A percentile compares a stretch with the other conserved stretches of the same genome.
Evolutionary conservation across 1,140 invertebrate genomes (phyloP).

Genomic region (Meloidogyne floridensis): DNA sequence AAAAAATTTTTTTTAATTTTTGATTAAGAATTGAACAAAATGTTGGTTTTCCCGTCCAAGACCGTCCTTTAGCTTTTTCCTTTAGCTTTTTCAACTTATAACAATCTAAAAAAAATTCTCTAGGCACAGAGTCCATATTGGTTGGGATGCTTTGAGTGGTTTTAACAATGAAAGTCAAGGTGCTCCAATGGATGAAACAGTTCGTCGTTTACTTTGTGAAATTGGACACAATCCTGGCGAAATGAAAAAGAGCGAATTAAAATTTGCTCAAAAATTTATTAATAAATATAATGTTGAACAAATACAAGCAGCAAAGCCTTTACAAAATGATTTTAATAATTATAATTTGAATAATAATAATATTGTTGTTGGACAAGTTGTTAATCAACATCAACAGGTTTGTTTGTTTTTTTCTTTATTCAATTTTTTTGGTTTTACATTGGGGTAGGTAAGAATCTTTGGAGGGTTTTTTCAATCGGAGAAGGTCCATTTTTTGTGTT

Average conservation of each 20-base stretch:
- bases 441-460: too few relatives aligned
- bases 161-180: conserved; percentile 28
- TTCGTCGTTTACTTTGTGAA: not conserved
- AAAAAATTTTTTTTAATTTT: not conserved
- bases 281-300: conserved; percentile 1
- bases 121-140: conserved; percentile 37
- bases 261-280: conserved; percentile 35
- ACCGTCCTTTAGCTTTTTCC: too few relatives aligned
- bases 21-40: not conserved
- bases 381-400: not conserved
- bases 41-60: too few relatives aligned
- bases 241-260: conserved; percentile 32
- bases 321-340: not conserved
- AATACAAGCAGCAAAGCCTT: conserved; percentile 11
- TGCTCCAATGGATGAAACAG: conserved; percentile 29
- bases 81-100: too few relatives aligned
- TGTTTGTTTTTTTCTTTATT: not conserved
- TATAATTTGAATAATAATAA: not conserved
- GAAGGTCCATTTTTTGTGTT: too few relatives aligned
- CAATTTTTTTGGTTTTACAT: too few relatives aligned
- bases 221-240: conserved; percentile 29
- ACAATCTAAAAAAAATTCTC: not conserved
- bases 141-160: conserved; percentile 32
- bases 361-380: not conserved
- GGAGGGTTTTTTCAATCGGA: too few relatives aligned